phyloP scores from a whole-genome alignment of 2,888 invertebrate genomes.

The Labia minor region DNA sequence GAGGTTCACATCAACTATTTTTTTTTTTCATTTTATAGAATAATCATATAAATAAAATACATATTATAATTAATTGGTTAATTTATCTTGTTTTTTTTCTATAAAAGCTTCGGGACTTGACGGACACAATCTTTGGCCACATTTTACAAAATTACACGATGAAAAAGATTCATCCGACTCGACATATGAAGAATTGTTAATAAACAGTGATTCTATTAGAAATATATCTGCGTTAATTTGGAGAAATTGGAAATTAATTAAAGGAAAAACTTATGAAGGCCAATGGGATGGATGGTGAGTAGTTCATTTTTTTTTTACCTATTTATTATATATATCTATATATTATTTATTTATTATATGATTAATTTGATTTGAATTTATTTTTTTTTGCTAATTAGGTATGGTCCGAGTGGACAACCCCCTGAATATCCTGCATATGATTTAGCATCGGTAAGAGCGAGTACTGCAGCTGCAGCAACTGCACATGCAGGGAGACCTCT shows the following conservation, averaged over 20 bases:
- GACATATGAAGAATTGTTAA: neutral
- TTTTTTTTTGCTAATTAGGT: neutral
- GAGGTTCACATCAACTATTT: no score
- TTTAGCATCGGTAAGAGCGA: neutral
- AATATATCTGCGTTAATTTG: neutral
- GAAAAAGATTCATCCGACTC: neutral
- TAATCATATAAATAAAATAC: no score
- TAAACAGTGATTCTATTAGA: neutral
- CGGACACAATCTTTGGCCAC: neutral
- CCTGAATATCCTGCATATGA: neutral
- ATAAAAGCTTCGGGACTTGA: neutral
- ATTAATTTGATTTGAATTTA: no score
- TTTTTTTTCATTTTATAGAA: no score
- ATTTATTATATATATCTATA: neutral
- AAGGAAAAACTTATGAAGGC: constrained; percentile 44
- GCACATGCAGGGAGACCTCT: neutral
- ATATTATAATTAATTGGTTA: no score
- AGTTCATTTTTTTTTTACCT: neutral
- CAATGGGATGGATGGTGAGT: constrained; percentile 58
- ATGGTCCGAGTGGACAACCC: neutral
- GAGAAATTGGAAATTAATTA: neutral
- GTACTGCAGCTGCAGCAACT: neutral
- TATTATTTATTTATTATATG: neutral
- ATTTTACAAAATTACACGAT: neutral
- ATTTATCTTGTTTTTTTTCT: no score